Evolutionary conservation across 2,797 vertebrate species (phyloP), one percentile per base, ranked within the genome.

Genomic region (Falco novaeseelandiae): DNA sequence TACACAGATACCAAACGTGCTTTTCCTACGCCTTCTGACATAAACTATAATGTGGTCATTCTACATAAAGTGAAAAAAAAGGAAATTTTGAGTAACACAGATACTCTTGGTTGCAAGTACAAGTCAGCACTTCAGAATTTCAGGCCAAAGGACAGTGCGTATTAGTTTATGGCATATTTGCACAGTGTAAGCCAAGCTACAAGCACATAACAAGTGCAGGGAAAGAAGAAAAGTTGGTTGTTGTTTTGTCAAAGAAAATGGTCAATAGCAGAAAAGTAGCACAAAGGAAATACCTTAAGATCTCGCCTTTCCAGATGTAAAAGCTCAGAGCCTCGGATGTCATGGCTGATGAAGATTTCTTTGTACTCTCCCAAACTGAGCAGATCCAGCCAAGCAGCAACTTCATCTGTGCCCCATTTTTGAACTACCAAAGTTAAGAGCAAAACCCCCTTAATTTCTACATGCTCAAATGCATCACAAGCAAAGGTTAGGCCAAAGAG

Each of bases 401-500:
- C 99, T 98, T 99, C 99, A 98, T 99, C 99, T 98, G 99, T 99
- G 98, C 99, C 99, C 99, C 99, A 99, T 97, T 99, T 99, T 98
- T 99, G 99, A 99, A 99, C 99, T 99, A 98, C 98, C 99, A 99
- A 99, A 99, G 98, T 99, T 98, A 99, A 99, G 98, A 99, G 99
- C 98, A 98, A 99, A 99, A 99, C 98, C 98, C 98, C 99, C 98
- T 98, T 98, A 98, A 99, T 99, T 98, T 98, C 98, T 98, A 98
- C 98, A 98, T 98, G 98, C 98, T 98, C 98, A 98, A 98, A 98
- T 96, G 98, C 98, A 99, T 98, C 98, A 98, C 98, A 98, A 98
- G 98, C 98, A 98, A 98, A 98, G 98, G 98, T 98, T 97, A 98
- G 98, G 98, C 98, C 98, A 97, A 95, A 98, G 96, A 98, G 97